Evolutionary conservation across 2,797 vertebrate species (phyloP).

Genomic region (Macropodus opercularis): DNA sequence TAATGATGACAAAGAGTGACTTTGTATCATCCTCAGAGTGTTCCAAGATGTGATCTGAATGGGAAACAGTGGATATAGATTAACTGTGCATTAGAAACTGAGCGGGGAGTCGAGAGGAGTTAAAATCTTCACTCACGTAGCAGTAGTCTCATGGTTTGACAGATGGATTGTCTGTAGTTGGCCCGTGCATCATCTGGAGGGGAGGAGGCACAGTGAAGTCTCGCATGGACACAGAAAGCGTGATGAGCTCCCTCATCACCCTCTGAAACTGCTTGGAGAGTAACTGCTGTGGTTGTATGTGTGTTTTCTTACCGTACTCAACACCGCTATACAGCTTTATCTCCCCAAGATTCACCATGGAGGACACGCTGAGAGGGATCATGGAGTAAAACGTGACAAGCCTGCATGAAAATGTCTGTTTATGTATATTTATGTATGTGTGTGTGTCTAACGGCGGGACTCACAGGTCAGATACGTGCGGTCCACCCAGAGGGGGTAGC

Average conservation of each 20-base stretch:
- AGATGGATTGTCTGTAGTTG: constrained; percentile 93
- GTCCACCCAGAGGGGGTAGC: constrained; percentile 90
- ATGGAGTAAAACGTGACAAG: constrained; percentile 17
- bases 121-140: constrained; percentile 87
- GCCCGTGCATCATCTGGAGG: constrained; percentile 88
- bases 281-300: constrained; percentile 15
- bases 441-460: constrained; percentile 56
- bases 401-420: constrained; percentile 2
- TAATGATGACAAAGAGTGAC: constrained; percentile 96
- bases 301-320: constrained; percentile 86
- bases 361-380: constrained; percentile 84
- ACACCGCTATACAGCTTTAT: constrained; percentile 90
- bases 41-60: constrained; percentile 91
- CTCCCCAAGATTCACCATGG: constrained; percentile 91
- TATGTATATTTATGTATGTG: not conserved
- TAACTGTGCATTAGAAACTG: constrained; percentile 25
- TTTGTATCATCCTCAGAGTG: constrained; percentile 97
- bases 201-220: constrained; percentile 58
- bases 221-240: constrained; percentile 53
- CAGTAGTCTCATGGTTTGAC: constrained; percentile 90
- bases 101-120: constrained; percentile 14
- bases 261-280: constrained; percentile 8
- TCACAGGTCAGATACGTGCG: constrained; percentile 90
- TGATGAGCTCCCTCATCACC: constrained; percentile 50
- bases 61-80: constrained; percentile 9